phyloP scores from a whole-genome alignment of 2,113 vertebrate genomes.

The Xyliphius kryptos region DNA sequence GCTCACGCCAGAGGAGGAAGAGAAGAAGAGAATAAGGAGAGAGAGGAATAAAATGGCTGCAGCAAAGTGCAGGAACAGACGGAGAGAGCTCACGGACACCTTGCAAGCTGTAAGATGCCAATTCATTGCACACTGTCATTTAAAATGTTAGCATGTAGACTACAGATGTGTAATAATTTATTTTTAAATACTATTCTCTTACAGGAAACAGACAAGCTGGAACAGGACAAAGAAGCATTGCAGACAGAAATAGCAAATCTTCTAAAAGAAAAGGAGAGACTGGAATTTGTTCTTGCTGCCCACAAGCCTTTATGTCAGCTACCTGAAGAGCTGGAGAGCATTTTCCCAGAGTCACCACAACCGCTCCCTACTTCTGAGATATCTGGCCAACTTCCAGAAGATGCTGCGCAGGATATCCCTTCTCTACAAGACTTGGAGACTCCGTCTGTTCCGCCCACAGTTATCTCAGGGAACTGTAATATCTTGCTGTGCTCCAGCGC shows the following conservation, averaged over 20 bases:
- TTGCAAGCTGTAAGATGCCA: constrained; percentile 81
- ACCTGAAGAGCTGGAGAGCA: constrained; percentile 75
- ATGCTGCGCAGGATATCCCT: constrained; percentile 53
- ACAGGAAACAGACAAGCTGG: constrained; percentile 93
- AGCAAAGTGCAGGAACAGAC: constrained; percentile 93
- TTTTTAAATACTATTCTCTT: constrained; percentile 11
- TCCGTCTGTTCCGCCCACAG: constrained; percentile 61
- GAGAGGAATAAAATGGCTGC: constrained; percentile 99
- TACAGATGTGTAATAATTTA: background rate
- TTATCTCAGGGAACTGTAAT: constrained; percentile 72
- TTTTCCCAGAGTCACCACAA: constrained; percentile 78
- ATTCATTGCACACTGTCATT: background rate
- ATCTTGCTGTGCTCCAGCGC: constrained; percentile 69
- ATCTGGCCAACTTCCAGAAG: constrained; percentile 56
- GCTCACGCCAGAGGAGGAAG: constrained; percentile 93
- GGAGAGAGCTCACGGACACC: constrained; percentile 89
- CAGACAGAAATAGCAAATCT: constrained; percentile 86
- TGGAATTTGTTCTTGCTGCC: constrained; percentile 85
- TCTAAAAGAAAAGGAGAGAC: constrained; percentile 92
- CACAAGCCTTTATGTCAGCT: constrained; percentile 89
- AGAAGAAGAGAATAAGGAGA: constrained; percentile 86
- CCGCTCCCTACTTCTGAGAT: constrained; percentile 59
- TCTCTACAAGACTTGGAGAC: constrained; percentile 62
- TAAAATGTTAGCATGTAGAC: background rate
- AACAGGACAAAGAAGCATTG: constrained; percentile 83